Evolutionary conservation across 2,797 vertebrate genomes (phyloP), one percentile per base, ranked within the genome.

Genomic region (Gadopsis marmoratus): DNA sequence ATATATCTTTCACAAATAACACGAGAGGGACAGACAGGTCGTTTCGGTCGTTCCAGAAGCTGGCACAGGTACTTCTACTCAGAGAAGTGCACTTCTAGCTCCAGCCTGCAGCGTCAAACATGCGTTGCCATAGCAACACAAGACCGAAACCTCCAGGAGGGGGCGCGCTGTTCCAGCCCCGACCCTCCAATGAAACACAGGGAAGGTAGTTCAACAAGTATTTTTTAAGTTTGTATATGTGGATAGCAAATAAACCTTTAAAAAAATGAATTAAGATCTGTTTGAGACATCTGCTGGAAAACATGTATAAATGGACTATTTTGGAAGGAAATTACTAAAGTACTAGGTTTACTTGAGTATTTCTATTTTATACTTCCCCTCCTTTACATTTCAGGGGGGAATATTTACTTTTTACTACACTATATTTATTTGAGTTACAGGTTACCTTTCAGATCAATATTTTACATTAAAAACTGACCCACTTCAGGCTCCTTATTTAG

Each of bases 91-190:
- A 37, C 50, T 16, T 14, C 55, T 5, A 0, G 14, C 11, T 7
- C 23, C 1, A 41, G 4, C 31, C 47, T 4, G 9, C 17, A 0
- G 23, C 19, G 0, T 21, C 23, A 62, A 66, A 61, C 56, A 67
- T 2, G 1, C 0, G 60, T 68, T 68, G 35, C 55, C 61, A 64
- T 45, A 31, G 77, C 66, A 80, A 75, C 80, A 4, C 0, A 4
- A 14, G 7, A 61, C 35, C 1, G 1, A 7, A 1, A 5, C 16
- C 2, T 33, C 58, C 58, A 26, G 41, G 2, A 35, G 43, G 50
- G 43, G 53, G 53, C 58, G 51, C 3, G 37, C n/a, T 67, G 17
- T 1, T 17, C 5, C 48, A 10, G 3, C 37, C 19, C 23, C 11
- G 35, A 60, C 21, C 13, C 56, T 6, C 33, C 35, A 37, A 21